A percentile compares a stretch with the other conserved stretches of the same genome.
These are phyloP conservation scores for Sebastes schlegelii DNA, from an alignment of 2,113 vertebrate species.

Conservation along the genomic window DNA sequence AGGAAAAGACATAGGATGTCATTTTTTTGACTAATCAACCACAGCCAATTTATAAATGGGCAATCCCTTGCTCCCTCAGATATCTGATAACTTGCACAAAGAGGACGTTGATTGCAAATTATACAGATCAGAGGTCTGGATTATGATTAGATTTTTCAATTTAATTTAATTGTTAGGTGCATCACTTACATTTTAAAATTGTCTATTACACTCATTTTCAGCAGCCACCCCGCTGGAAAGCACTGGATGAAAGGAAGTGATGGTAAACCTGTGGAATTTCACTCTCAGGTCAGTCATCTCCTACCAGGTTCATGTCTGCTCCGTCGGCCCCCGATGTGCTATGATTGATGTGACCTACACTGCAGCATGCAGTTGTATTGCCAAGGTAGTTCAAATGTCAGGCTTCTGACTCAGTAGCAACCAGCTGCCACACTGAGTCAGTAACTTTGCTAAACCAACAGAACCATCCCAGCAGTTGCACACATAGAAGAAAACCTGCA, in stretches of 20 bases:
- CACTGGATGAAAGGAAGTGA: constrained; percentile 35
- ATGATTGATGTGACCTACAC: constrained; percentile 51
- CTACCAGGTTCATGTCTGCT: constrained; percentile 53
- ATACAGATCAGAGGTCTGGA: background rate
- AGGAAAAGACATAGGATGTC: background rate
- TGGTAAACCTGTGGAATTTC: constrained; percentile 49
- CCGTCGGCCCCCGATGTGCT: constrained; percentile 7
- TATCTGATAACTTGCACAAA: background rate
- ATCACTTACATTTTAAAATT: background rate
- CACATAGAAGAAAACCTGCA: constrained; percentile 12
- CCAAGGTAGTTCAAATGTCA: constrained; percentile 52
- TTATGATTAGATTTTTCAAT: constrained; percentile 2
- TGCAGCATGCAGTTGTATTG: constrained; percentile 29
- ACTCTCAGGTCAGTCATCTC: constrained; percentile 40
- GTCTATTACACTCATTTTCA: background rate
- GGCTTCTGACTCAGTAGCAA: constrained; percentile 57
- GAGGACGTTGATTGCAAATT: background rate
- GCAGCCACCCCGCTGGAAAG: background rate
- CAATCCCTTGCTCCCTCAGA: background rate
- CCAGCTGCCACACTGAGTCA: constrained; percentile 39
- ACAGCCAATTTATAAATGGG: background rate
- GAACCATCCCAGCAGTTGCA: constrained; percentile 19
- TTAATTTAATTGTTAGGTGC: background rate
- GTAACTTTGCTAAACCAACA: constrained; percentile 35
- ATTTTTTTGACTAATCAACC: background rate